Base-by-base conservation (phyloP, 1,140 invertebrate species). In the Drosophila setifemur region DNA sequence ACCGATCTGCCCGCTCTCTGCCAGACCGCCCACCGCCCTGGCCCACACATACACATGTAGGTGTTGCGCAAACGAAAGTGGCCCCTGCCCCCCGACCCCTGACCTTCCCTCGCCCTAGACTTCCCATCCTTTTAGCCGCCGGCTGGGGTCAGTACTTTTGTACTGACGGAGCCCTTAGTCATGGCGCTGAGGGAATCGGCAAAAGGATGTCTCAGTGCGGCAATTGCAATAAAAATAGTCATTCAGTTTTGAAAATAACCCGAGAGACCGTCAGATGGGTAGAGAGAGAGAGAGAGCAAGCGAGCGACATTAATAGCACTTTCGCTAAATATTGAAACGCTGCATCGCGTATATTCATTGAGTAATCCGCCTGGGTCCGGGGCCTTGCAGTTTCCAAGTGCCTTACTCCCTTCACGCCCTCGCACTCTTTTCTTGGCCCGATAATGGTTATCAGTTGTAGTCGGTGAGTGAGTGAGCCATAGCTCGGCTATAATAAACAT, bases 41-140 rank as follows among this genome's bases (percentile, higher is more conserved):
- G n/a, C 29, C n/a, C 31, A 12, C 49, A 12, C 18, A 2, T 26
- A 39, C 37, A 8, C 39, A 6, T 23, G 2, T 28, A 35, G 42
- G 61, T 73, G 28, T 82, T 82, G 77, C 77, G 77, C 77, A 82
- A 82, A 81, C 77, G 45, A 81, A 63, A 74, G 57, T 54, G 52
- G 35, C 45, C 14, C 49, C 25, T 9, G 26, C 9, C 43, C 33
- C 37, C 11, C 18, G 16, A 11, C 33, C 19, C 18, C 12, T 7
- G 21, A 23, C 21, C 21, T 23, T 5, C 21, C 21, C 2, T 5
- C 21, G 5, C 21, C 40, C 45, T n/a, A n/a, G n/a, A n/a, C n/a
- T n/a, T n/a, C n/a, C n/a, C n/a, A n/a, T n/a, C n/a, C n/a, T n/a
- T n/a, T n/a, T n/a, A n/a, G n/a, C 9, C 9, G 12, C 11, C 49